A percentile compares a stretch with the other conserved stretches of the same genome.
These are phyloP conservation scores for Philaenus spumarius DNA, from an alignment of 1,140 invertebrate genomes.

Conservation along the genomic window DNA sequence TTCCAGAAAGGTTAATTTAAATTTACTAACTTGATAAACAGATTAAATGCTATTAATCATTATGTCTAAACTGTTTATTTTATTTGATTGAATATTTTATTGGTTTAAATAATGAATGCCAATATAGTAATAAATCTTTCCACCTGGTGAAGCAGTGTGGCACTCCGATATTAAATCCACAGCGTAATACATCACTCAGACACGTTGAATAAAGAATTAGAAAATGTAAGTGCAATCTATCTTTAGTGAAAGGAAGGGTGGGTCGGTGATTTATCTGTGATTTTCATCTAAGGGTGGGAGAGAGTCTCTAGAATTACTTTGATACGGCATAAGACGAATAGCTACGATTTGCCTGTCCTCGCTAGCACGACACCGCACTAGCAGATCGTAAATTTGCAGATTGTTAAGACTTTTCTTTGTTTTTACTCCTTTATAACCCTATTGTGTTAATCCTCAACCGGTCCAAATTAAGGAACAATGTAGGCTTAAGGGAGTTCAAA, in stretches of 20 bases:
- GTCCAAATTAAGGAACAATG: no score
- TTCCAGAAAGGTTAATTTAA: no score
- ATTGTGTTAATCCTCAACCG: no score
- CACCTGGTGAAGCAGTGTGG: not conserved
- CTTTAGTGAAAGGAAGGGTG: constrained; percentile 2
- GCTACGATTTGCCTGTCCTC: constrained; percentile 15
- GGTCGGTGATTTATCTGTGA: constrained; percentile 17
- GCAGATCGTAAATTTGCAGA: constrained; percentile 2
- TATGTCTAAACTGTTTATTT: no score
- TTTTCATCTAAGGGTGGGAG: constrained; percentile 6
- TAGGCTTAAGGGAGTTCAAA: no score
- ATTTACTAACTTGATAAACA: no score
- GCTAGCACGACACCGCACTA: not conserved
- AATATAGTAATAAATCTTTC: no score
- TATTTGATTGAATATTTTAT: no score
- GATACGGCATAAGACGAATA: constrained; percentile 16
- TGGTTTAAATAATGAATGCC: no score
- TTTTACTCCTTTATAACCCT: not conserved
- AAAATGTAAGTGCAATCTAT: constrained; percentile 19
- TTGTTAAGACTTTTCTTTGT: constrained; percentile 7
- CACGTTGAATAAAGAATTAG: constrained; percentile 16
- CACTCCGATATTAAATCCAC: constrained; percentile 14
- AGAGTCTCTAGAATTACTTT: constrained; percentile 3
- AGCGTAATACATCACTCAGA: constrained; percentile 12
- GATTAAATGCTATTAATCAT: no score